Evolutionary conservation across 2,797 vertebrate genomes (phyloP).

Genomic region (Pelochelys cantorii): DNA sequence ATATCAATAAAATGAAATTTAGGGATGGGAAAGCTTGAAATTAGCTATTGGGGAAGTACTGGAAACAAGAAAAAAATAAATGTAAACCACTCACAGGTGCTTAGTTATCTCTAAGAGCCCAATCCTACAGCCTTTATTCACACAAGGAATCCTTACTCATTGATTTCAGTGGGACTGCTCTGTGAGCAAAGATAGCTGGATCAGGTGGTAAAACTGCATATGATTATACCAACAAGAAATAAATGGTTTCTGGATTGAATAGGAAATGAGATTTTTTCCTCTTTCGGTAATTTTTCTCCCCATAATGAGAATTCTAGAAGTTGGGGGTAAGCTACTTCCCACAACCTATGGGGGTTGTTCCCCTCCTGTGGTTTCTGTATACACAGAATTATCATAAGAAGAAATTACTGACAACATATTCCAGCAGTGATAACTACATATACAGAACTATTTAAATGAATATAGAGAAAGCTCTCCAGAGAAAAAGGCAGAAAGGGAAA

Average conservation of each 20-base stretch:
- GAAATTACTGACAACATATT: not conserved
- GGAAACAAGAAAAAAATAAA: not conserved
- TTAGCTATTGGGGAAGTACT: not conserved
- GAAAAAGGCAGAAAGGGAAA: not conserved
- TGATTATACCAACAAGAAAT: not conserved
- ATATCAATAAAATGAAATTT: not conserved
- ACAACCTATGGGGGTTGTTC: not conserved
- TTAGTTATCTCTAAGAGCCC: not conserved
- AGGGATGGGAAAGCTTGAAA: not conserved
- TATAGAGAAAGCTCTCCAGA: not conserved
- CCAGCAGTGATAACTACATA: not conserved
- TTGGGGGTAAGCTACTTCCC: not conserved
- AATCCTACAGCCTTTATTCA: not conserved
- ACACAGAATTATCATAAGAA: not conserved
- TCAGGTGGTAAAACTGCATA: not conserved
- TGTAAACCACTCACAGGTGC: not conserved
- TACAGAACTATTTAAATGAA: not conserved
- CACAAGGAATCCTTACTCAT: not conserved
- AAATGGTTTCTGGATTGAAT: accelerated
- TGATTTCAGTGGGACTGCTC: not conserved
- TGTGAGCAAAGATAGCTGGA: not conserved
- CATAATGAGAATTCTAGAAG: not conserved
- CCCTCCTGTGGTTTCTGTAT: not conserved
- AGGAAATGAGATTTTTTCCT: not conserved
- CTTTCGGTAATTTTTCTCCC: not conserved